Conservation (phyloP, 1,140 invertebrate genomes). For the Drosophila sturtevanti region DNA sequence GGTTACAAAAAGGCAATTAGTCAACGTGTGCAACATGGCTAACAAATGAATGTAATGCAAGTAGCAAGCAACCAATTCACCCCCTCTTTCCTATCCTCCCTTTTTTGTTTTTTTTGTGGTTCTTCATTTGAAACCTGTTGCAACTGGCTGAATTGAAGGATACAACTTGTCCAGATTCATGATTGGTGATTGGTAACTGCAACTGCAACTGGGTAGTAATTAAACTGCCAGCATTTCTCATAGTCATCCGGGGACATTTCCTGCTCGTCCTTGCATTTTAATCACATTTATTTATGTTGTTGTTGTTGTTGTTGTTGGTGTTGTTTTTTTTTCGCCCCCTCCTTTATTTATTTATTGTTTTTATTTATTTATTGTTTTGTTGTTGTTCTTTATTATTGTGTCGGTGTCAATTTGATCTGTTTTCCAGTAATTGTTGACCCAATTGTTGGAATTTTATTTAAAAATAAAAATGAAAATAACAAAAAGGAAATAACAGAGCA, state of each 20-base stretch:
- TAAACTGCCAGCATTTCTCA: background rate
- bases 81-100: too few relatives aligned
- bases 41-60: constrained; percentile 16
- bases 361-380: background rate
- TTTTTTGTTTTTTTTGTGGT: background rate
- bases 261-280: background rate
- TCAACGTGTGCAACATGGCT: constrained; percentile 20
- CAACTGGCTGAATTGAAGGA: constrained; percentile 36
- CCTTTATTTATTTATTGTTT: background rate
- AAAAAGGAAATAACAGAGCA: background rate
- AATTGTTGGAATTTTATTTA: constrained; percentile 17
- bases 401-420: background rate
- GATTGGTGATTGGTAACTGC: constrained; percentile 1
- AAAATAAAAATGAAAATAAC: background rate
- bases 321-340: too few relatives aligned
- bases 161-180: constrained; percentile 41
- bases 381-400: constrained; percentile 14
- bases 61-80: background rate
- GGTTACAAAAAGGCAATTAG: constrained; percentile 48
- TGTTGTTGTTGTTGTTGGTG: too few relatives aligned
- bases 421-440: constrained; percentile 21
- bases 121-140: constrained; percentile 3
- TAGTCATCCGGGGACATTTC: background rate
- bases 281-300: background rate
- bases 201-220: constrained; percentile 1